Evolutionary conservation across 2,888 invertebrate genomes (phyloP).

Genomic region (Apamea monoglypha): DNA sequence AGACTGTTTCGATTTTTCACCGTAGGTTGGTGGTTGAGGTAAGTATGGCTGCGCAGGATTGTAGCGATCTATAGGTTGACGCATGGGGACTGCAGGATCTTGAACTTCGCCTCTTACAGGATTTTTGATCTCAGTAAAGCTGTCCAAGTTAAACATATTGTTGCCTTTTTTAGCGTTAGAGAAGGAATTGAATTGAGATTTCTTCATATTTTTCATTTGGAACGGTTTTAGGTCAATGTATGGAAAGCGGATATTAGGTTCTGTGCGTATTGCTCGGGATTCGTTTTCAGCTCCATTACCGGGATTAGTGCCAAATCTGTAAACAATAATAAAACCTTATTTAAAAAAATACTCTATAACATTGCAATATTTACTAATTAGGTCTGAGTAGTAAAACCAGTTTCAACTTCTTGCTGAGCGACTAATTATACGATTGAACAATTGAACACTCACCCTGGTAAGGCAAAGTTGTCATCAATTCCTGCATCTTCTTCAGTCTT

Average conservation of each 20-base stretch:
- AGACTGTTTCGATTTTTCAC: slow-evolving; percentile 80
- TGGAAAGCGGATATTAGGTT: slow-evolving; percentile 84
- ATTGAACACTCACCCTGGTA: slow-evolving; percentile 81
- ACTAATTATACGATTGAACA: not conserved
- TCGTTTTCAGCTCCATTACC: slow-evolving; percentile 86
- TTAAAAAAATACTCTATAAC: not conserved
- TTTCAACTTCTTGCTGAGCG: not conserved
- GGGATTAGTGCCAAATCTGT: slow-evolving; percentile 83
- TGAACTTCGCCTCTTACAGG: slow-evolving; percentile 87
- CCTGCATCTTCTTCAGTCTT: slow-evolving; percentile 57
- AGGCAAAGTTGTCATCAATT: slow-evolving; percentile 82
- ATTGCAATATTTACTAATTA: not conserved
- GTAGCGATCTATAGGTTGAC: slow-evolving; percentile 83
- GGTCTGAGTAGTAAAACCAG: not conserved
- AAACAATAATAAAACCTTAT: slow-evolving; percentile 59
- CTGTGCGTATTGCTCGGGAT: slow-evolving; percentile 86
- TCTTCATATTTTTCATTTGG: slow-evolving; percentile 82
- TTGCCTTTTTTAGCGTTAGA: slow-evolving; percentile 78
- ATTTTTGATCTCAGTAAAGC: slow-evolving; percentile 72
- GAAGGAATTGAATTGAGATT: slow-evolving; percentile 69
- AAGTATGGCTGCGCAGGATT: slow-evolving; percentile 89
- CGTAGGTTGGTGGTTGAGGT: slow-evolving; percentile 78
- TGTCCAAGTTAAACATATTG: slow-evolving; percentile 82
- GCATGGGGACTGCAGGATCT: slow-evolving; percentile 73
- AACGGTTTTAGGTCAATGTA: slow-evolving; percentile 87